Base-by-base conservation (phyloP, 2,113 vertebrate species). In the Abramis brama region DNA sequence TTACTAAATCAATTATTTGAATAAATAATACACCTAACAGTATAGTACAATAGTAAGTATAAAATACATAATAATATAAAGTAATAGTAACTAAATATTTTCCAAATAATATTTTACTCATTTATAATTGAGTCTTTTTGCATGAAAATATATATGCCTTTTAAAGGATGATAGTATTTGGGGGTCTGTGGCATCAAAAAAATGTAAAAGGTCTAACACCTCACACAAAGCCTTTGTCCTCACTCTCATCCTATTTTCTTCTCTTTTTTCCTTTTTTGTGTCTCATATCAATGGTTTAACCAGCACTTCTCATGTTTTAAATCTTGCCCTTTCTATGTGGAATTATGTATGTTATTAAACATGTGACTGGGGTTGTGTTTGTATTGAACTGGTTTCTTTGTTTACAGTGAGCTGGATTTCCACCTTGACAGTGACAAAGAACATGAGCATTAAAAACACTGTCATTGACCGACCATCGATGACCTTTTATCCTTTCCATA, bases 401-500 rank as follows among this genome's bases (percentile, higher is more conserved):
- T 74, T 74, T 6, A 47, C 23, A 74, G 71, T 15, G 43, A 25
- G 39, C 6, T 74, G 12, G 39, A n/a, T 74, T 45, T 74, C 21
- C 70, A 74, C 36, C 19, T 43, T 73, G 36, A 45, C 70, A n/a
- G 68, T 73, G 36, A 62, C 62, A 21, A 76, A 17, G 74, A 76
- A 52, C 47, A 52, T 2, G 23, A 3, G 7, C 19, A 8, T 2
- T 57, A 57, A 71, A 71, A 36, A 19, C 66, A 21, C 66, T 19
- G 30, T 36, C 15, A 68, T 5, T 68, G 64, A 36, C 64, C 27
- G 15, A 12, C 50, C 76, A 36, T 36, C 17, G 10, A 33, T 57
- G 76, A 33, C 15, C 50, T 21, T 77, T 30, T 19, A 77, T 77
- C 39, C 39, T 74, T 36, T 30, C 50, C 76, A n/a, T 9, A 23